A percentile compares a stretch with the other conserved stretches of the same genome.
These are phyloP conservation scores for Serilophus lunatus DNA, from an alignment of 2,113 vertebrate species.

Conservation along the genomic window DNA sequence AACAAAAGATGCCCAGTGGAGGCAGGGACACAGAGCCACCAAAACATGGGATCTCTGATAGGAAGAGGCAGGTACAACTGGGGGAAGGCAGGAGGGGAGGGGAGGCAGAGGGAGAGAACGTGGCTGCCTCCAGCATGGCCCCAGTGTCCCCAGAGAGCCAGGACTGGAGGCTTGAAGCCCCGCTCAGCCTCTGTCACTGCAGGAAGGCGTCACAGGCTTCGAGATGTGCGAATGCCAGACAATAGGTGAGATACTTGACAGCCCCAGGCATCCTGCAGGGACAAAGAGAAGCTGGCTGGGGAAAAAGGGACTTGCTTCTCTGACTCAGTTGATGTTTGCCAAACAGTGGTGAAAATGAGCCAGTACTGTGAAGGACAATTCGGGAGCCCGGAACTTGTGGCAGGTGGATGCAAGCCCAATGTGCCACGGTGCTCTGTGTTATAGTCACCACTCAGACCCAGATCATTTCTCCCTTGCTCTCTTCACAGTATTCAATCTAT, in stretches of 20 bases:
- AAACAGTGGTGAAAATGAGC: background rate
- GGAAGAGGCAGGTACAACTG: background rate
- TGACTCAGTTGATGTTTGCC: background rate
- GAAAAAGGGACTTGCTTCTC: background rate
- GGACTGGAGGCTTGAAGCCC: background rate
- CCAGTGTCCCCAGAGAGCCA: background rate
- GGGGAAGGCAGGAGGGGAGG: rapidly evolving
- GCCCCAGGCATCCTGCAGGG: background rate
- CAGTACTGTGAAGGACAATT: background rate
- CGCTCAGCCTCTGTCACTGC: background rate
- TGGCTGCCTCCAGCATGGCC: background rate
- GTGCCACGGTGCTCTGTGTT: rapidly evolving
- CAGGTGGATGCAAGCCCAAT: background rate
- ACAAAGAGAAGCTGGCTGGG: background rate
- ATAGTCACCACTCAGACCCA: background rate
- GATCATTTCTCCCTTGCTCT: background rate
- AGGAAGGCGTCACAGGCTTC: rapidly evolving
- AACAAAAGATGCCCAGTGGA: rapidly evolving
- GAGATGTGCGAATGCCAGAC: rapidly evolving
- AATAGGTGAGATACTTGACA: rapidly evolving
- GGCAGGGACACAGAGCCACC: background rate
- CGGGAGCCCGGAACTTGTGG: rapidly evolving
- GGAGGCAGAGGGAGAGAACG: background rate
- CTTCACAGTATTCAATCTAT: background rate
- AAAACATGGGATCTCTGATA: rapidly evolving